phyloP scores from a whole-genome alignment of 2,797 vertebrate species.

The Chloroceryle inda region DNA sequence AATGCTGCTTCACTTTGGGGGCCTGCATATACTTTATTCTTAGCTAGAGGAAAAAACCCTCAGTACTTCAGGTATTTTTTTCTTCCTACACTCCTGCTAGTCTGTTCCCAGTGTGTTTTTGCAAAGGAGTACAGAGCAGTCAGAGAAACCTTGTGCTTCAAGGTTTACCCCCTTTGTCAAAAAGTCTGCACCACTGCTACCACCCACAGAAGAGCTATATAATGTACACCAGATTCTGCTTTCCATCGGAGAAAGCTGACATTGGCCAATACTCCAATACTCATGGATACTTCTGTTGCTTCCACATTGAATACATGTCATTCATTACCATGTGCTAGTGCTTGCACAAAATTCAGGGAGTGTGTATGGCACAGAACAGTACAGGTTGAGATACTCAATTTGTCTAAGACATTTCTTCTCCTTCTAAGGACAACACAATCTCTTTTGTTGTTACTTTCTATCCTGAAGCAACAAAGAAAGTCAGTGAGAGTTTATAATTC shows the following conservation, averaged over 20 bases:
- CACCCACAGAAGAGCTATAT: neutral
- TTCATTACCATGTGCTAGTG: fast-evolving
- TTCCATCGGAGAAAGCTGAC: neutral
- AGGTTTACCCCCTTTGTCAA: neutral
- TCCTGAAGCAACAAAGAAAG: slow-evolving; percentile 9
- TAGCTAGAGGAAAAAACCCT: neutral
- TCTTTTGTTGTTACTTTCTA: slow-evolving; percentile 22
- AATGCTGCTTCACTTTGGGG: neutral
- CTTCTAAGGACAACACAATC: slow-evolving; percentile 11
- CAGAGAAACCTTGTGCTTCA: neutral
- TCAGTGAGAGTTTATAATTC: neutral
- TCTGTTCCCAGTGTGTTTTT: neutral
- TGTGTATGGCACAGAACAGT: fast-evolving
- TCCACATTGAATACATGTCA: neutral
- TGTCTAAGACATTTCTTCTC: neutral
- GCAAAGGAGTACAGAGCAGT: neutral
- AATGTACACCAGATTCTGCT: neutral
- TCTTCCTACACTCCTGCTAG: neutral
- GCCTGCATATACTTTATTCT: neutral
- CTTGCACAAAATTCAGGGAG: neutral
- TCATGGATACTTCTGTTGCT: neutral
- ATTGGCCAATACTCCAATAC: neutral
- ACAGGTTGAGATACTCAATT: neutral
- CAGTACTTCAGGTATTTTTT: slow-evolving; percentile 4
- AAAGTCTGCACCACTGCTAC: neutral